These are phyloP conservation scores for Paratrypauchen microcephalus DNA, from an alignment of 2,797 vertebrate species.

Conservation along the genomic window DNA sequence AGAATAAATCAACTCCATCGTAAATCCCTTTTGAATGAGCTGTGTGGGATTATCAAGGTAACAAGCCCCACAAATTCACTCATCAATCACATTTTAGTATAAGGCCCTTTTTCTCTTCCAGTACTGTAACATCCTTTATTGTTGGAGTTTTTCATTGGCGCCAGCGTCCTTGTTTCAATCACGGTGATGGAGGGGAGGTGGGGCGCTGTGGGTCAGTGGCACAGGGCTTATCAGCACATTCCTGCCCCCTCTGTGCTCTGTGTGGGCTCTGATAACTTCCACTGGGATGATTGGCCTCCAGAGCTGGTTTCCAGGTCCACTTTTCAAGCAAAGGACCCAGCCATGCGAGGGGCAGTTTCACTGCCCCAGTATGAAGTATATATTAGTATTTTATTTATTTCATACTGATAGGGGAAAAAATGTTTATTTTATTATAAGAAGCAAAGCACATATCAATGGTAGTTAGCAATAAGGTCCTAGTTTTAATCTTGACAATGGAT, in stretches of 20 bases:
- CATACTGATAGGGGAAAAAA: background rate
- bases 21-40: slow-evolving; percentile 53
- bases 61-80: slow-evolving; percentile 39
- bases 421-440: background rate
- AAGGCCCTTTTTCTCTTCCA: slow-evolving; percentile 32
- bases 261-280: slow-evolving; percentile 71
- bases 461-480: too few relatives aligned
- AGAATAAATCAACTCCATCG: slow-evolving; percentile 41
- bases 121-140: slow-evolving; percentile 55
- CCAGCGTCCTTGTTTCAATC: slow-evolving; percentile 64
- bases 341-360: slow-evolving; percentile 22
- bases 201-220: slow-evolving; percentile 49
- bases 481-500: too few relatives aligned
- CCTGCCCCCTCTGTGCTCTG: slow-evolving; percentile 63
- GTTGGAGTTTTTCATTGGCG: slow-evolving; percentile 50
- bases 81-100: slow-evolving; percentile 50
- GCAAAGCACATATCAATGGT: background rate
- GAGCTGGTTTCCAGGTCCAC: slow-evolving; percentile 59
- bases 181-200: slow-evolving; percentile 49
- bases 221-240: slow-evolving; percentile 75
- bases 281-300: slow-evolving; percentile 60
- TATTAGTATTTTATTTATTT: background rate
- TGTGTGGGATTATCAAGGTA: slow-evolving; percentile 43
- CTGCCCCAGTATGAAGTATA: too few relatives aligned
- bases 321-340: slow-evolving; percentile 42